A percentile compares a stretch with the other conserved stretches of the same genome.
These are phyloP conservation scores for Halictus rubicundus DNA, from an alignment of 1,140 invertebrate species.

Conservation along the genomic window DNA sequence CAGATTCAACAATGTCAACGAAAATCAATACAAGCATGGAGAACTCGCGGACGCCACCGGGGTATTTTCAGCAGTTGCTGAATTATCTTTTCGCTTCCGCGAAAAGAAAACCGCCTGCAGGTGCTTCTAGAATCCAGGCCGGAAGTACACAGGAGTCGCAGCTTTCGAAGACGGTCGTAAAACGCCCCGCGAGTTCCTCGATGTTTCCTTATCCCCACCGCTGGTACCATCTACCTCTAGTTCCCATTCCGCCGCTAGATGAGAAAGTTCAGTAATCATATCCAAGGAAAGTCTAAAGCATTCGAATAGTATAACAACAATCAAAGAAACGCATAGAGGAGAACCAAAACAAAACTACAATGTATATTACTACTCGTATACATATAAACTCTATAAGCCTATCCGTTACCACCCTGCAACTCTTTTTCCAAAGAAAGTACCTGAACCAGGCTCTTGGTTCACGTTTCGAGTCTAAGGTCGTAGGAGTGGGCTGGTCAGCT, in stretches of 20 bases:
- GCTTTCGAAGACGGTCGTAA: constrained; percentile 68
- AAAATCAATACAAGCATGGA: not conserved
- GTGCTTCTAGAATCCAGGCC: constrained; percentile 61
- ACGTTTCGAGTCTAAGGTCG: too few relatives aligned
- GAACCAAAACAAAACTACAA: not conserved
- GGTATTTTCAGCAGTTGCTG: constrained; percentile 21
- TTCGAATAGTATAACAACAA: not conserved
- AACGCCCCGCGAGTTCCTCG: constrained; percentile 57
- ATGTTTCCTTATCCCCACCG: constrained; percentile 60
- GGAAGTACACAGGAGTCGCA: constrained; percentile 60
- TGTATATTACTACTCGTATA: too few relatives aligned
- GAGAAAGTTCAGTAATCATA: constrained; percentile 56
- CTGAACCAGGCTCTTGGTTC: too few relatives aligned
- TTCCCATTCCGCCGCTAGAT: constrained; percentile 44
- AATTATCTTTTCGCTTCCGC: constrained; percentile 41
- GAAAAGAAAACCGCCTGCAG: constrained; percentile 45
- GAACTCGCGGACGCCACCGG: not conserved
- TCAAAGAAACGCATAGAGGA: not conserved
- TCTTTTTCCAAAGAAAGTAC: too few relatives aligned
- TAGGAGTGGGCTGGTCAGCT: too few relatives aligned
- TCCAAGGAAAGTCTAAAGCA: constrained; percentile 25
- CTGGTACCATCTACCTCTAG: constrained; percentile 49
- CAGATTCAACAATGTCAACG: not conserved
- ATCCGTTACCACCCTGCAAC: too few relatives aligned
- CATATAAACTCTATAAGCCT: too few relatives aligned